Evolutionary conservation across 2,113 vertebrate genomes (phyloP), one percentile per base, ranked within the genome.

Genomic region (Morone chrysops): DNA sequence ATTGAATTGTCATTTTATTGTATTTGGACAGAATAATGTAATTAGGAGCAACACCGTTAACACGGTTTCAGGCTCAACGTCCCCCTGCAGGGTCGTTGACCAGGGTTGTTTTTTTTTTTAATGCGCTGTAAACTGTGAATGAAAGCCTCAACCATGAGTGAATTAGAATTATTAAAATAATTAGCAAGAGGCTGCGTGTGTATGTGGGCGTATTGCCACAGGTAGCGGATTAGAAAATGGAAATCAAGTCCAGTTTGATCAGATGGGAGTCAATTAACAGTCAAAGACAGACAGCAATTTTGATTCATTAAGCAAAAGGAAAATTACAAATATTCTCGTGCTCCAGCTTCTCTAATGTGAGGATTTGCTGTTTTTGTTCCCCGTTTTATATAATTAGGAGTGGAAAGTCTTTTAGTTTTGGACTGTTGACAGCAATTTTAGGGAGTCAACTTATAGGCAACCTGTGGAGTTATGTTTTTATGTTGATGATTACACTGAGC

Each of bases 1-100:
- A 12, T 50, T 78, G 43, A 70, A 45, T 8, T 41, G 57, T 53
- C 13, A 18, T 59, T 83, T 80, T 51, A 74, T 70, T 61, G 72
- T 47, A 36, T 83, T 73, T 45, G 10, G 43, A 74, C 22, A 36
- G 16, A 80, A 74, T 69, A 61, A 66, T 70, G 57, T 25, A 0
- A 79, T 80, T 43, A 75, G 13, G 48, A 72, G 20, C 8, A 8
- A 22, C 31, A 1, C 1, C 59, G 1, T 45, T 62, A 45, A 53
- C 16, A 3, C 6, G 67, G 57, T 57, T 70, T 47, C 36, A 66
- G 50, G 8, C 6, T 20, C 11, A 62, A 40, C 1, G 25, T 10
- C 2, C 2, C 31, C 4, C 66, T 10, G 7, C 56, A 14, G 20
- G 14, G 4, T 51, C 13, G 10, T 40, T 20, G 18, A 18, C 2